Percentiles rank a stretch among this genome's conserved stretches.
Evolutionary conservation across 2,888 invertebrate species (phyloP).

Genomic region (Caenorhabditis sp.): DNA sequence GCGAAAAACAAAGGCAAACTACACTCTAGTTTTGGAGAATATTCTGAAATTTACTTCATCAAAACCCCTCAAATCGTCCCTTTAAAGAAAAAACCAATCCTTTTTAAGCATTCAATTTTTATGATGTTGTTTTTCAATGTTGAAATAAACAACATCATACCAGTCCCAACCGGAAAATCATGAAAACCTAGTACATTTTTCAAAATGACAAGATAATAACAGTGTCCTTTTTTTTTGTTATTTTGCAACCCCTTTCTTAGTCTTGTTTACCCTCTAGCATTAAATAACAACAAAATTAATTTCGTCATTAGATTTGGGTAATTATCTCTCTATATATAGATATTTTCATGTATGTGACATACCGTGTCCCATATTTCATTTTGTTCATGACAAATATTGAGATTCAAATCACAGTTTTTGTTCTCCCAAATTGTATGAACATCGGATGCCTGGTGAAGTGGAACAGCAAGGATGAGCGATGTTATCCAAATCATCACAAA

Average conservation of each 20-base stretch:
- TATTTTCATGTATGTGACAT: neutral
- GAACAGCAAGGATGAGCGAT: slow-evolving; percentile 71
- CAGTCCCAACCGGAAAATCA: no score
- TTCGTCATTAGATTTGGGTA: neutral
- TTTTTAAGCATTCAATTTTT: no score
- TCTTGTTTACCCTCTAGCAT: no score
- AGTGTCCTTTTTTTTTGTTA: neutral
- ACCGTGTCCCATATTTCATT: slow-evolving; percentile 69
- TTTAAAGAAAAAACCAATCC: no score
- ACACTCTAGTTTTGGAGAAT: neutral
- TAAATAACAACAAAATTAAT: slow-evolving; percentile 2
- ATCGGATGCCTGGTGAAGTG: slow-evolving; percentile 66
- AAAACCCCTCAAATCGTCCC: neutral
- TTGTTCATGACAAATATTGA: slow-evolving; percentile 69
- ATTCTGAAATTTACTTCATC: no score
- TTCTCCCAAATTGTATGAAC: slow-evolving; percentile 60
- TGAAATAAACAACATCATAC: no score
- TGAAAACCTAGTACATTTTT: neutral
- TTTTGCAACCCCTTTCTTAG: no score
- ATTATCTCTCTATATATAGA: neutral
- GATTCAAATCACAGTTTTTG: slow-evolving; percentile 51
- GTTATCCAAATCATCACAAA: slow-evolving; percentile 74
- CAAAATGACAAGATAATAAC: no score
- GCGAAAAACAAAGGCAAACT: no score
- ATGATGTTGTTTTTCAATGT: no score